Evolutionary conservation across 2,797 vertebrate genomes (phyloP).

Genomic region (Toxotes lorentzi): DNA sequence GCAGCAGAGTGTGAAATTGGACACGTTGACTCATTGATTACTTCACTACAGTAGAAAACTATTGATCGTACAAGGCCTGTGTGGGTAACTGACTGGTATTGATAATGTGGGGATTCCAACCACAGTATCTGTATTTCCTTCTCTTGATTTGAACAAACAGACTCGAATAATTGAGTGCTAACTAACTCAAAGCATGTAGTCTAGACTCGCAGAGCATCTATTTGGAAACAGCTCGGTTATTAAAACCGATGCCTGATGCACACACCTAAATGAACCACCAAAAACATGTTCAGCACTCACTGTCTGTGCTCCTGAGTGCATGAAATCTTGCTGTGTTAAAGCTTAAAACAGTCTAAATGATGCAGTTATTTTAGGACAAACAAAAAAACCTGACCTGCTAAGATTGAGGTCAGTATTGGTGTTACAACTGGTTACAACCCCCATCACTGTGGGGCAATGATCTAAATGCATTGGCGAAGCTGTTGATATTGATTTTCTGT

Average conservation of each 20-base stretch:
- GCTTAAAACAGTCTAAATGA: neutral
- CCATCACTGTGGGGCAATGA: slow-evolving; percentile 23
- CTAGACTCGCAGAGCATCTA: neutral
- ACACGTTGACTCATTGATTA: slow-evolving; percentile 87
- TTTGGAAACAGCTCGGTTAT: neutral
- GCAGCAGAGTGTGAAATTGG: slow-evolving; percentile 87
- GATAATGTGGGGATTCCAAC: slow-evolving; percentile 24
- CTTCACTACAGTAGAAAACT: slow-evolving; percentile 57
- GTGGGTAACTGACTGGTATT: slow-evolving; percentile 39
- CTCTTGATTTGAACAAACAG: slow-evolving; percentile 18
- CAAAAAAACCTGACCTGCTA: neutral
- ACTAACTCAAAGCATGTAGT: neutral
- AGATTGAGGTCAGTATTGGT: slow-evolving; percentile 21
- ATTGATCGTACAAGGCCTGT: slow-evolving; percentile 64
- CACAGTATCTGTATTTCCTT: slow-evolving; percentile 3
- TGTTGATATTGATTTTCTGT: slow-evolving; percentile 60
- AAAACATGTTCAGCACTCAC: neutral
- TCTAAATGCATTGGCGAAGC: slow-evolving; percentile 61
- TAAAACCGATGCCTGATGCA: neutral
- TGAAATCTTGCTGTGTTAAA: neutral
- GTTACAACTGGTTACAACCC: slow-evolving; percentile 7
- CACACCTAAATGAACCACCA: neutral
- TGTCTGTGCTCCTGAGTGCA: neutral
- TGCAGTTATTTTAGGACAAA: neutral
- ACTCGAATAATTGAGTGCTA: neutral